A percentile compares a stretch with the other conserved stretches of the same genome.
phyloP scores from a whole-genome alignment of 1,140 invertebrate species.

The Procambarus virginalis region DNA sequence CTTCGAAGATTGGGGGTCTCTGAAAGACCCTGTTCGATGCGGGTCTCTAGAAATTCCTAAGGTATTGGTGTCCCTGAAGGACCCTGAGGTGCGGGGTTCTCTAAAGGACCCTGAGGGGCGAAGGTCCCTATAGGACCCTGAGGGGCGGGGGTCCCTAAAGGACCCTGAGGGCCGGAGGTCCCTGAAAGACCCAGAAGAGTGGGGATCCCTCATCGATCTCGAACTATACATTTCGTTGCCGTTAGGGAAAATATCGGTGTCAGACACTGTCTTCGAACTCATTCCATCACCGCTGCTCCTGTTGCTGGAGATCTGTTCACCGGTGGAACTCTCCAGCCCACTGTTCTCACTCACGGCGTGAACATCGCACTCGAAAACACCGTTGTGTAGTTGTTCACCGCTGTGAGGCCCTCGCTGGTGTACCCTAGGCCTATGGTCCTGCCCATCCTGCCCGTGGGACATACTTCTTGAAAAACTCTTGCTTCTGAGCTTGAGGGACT shows the following conservation, averaged over 20 bases:
- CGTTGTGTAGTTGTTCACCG: constrained; percentile 12
- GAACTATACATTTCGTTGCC: constrained; percentile 41
- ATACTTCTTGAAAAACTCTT: constrained; percentile 48
- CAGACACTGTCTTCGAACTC: constrained; percentile 25
- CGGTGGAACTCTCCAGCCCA: not conserved
- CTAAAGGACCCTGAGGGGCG: too few species aligned
- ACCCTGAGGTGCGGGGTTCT: too few species aligned
- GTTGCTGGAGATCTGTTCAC: not conserved
- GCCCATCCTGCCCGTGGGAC: constrained; percentile 23
- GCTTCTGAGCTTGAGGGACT: constrained; percentile 43
- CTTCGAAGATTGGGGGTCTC: too few species aligned
- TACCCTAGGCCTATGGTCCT: not conserved
- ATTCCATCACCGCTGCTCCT: constrained; percentile 15
- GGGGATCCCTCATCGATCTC: not conserved
- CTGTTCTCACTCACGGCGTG: constrained; percentile 24
- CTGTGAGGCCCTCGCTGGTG: not conserved
- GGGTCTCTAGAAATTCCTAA: too few species aligned
- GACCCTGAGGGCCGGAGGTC: too few species aligned
- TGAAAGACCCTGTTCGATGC: too few species aligned
- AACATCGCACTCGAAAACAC: constrained; percentile 33
- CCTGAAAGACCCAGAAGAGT: not conserved
- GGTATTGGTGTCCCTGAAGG: too few species aligned
- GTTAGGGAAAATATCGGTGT: constrained; percentile 15
- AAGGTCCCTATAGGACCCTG: too few species aligned
- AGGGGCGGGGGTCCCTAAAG: too few species aligned